Conservation (phyloP, 2,113 vertebrate genomes). For the Bombycilla garrulus region DNA sequence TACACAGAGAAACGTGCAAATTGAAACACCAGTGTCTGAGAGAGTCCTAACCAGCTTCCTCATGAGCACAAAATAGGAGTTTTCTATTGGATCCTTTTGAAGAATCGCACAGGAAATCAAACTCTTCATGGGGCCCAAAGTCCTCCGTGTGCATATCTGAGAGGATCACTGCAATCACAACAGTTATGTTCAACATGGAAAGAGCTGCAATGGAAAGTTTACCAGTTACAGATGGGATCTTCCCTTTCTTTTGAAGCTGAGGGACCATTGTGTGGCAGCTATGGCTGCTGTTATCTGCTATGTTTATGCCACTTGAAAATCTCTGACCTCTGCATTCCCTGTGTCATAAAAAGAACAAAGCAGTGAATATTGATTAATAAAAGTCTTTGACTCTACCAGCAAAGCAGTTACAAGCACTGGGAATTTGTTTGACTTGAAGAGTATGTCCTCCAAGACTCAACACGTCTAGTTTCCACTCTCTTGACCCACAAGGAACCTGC, state of each 20-base stretch:
- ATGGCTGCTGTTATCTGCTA: neutral
- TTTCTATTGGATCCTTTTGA: neutral
- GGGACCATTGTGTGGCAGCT: conserved; percentile 25
- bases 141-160: neutral
- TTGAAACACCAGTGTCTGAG: neutral
- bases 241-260: conserved; percentile 31
- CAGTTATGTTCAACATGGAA: neutral
- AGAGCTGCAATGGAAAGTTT: neutral
- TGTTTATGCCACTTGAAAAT: conserved; percentile 43
- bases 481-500: neutral
- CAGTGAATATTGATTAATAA: conserved; percentile 50
- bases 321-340: conserved; percentile 62
- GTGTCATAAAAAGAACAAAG: conserved; percentile 51
- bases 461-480: neutral
- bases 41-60: neutral
- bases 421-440: neutral
- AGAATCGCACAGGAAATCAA: neutral
- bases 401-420: neutral
- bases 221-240: neutral
- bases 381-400: conserved; percentile 12
- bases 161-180: neutral
- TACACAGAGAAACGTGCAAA: neutral
- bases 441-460: neutral
- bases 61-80: fast-evolving
- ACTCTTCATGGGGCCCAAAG: neutral